phyloP scores from a whole-genome alignment of 2,888 invertebrate species.

The Branchellion lobata region DNA sequence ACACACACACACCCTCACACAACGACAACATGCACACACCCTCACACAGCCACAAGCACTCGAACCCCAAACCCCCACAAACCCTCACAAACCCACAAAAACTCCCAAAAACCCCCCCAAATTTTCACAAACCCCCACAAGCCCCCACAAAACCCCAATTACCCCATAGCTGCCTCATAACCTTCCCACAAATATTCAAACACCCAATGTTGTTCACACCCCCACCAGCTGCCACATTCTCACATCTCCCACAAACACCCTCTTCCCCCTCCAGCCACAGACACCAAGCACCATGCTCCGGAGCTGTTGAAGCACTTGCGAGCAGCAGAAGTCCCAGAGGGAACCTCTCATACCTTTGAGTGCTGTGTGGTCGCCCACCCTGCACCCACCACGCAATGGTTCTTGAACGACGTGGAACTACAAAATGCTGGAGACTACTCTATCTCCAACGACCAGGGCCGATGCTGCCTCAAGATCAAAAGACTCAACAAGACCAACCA shows the following conservation, averaged over 20 bases:
- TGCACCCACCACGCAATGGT: conserved; percentile 61
- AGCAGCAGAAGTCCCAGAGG: conserved; percentile 60
- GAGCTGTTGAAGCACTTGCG: conserved; percentile 61
- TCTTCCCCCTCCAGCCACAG: background rate
- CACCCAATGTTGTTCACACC: too few relatives aligned
- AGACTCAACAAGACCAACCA: conserved; percentile 69
- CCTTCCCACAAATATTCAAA: background rate
- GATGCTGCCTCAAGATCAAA: conserved; percentile 74
- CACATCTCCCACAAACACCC: too few relatives aligned
- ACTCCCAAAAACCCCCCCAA: too few relatives aligned
- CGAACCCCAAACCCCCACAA: too few relatives aligned
- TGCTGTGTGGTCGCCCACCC: conserved; percentile 62
- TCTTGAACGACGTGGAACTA: conserved; percentile 59
- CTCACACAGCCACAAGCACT: too few relatives aligned
- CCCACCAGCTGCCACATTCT: too few relatives aligned
- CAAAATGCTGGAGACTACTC: conserved; percentile 66
- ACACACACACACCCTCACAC: too few relatives aligned
- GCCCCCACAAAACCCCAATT: too few relatives aligned
- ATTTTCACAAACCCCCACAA: too few relatives aligned
- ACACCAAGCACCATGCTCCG: conserved; percentile 53
- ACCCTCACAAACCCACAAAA: too few relatives aligned
- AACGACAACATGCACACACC: too few relatives aligned
- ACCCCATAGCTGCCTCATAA: too few relatives aligned
- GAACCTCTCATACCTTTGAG: conserved; percentile 59
- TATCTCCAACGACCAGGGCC: conserved; percentile 80